Conservation (phyloP, 92 coral and sea anemone genomes). For the Porites rus region DNA sequence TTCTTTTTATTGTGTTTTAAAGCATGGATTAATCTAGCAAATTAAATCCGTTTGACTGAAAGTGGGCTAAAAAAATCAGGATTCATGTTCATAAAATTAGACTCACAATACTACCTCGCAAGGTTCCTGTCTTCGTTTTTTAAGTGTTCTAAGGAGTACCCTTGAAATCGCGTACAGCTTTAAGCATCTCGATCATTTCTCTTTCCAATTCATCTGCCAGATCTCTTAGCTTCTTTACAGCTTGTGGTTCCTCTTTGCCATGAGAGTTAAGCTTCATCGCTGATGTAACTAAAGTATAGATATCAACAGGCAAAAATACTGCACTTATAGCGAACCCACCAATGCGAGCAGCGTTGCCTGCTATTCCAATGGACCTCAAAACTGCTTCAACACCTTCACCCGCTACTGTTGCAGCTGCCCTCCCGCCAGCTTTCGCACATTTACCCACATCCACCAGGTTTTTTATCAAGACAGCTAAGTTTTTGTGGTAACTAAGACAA, state of each 20-base stretch:
- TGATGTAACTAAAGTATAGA: slow-evolving; percentile 1
- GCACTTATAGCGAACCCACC: slow-evolving; percentile 23
- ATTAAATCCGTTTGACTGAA: no score
- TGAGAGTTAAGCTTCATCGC: slow-evolving; percentile 4
- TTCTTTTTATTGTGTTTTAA: no score
- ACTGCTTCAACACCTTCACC: slow-evolving; percentile 12
- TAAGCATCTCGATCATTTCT: background rate
- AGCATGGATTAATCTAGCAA: no score
- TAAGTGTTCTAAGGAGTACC: background rate
- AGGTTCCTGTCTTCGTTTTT: no score
- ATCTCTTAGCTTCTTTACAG: slow-evolving; percentile 4
- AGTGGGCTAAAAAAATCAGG: no score
- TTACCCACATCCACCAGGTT: slow-evolving; percentile 18
- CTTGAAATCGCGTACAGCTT: background rate
- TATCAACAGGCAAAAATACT: slow-evolving; percentile 1
- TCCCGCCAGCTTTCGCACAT: background rate
- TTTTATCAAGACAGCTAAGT: background rate
- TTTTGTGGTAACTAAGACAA: background rate
- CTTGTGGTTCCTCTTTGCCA: slow-evolving; percentile 4
- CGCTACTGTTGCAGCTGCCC: background rate
- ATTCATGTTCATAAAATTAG: no score
- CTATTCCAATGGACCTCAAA: background rate
- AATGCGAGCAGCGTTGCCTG: slow-evolving; percentile 8
- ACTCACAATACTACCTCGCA: no score
- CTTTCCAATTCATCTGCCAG: slow-evolving; percentile 8